These are phyloP conservation scores for Crotalus tigris DNA, from an alignment of 2,113 vertebrate species.

Conservation along the genomic window DNA sequence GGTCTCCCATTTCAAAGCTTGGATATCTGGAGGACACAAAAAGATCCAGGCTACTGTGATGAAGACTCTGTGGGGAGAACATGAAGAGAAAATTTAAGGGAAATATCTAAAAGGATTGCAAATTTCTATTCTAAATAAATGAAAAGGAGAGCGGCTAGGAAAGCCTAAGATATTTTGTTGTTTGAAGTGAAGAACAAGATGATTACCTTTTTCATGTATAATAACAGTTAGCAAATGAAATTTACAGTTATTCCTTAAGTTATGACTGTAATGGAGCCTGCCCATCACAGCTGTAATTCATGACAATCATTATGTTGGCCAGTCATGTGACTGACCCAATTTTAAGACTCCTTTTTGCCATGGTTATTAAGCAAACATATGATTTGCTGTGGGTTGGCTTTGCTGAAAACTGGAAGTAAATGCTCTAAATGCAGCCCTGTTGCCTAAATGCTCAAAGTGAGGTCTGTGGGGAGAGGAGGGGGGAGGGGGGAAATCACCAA, in stretches of 20 bases:
- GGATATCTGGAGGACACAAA: conserved; percentile 18
- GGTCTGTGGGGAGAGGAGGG: no score
- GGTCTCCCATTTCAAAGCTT: conserved; percentile 37
- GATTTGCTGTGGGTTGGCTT: no score
- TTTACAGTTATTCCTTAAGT: background rate
- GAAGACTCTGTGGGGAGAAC: conserved; percentile 50
- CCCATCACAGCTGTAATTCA: no score
- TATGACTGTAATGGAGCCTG: background rate
- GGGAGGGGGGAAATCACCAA: no score
- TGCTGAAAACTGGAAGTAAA: no score
- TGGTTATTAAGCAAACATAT: no score
- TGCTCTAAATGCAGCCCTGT: no score
- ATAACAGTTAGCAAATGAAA: background rate
- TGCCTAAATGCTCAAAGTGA: no score
- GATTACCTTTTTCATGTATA: background rate
- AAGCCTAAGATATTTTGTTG: background rate
- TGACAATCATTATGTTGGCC: no score
- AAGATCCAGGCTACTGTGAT: conserved; percentile 58
- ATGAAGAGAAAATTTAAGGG: background rate
- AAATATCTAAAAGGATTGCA: background rate
- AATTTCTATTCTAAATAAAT: background rate
- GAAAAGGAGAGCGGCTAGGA: background rate
- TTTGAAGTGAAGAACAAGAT: background rate
- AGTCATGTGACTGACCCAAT: no score
- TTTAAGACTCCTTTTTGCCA: no score